phyloP scores from a whole-genome alignment of 2,888 invertebrate genomes.

The Lagria hirta region DNA sequence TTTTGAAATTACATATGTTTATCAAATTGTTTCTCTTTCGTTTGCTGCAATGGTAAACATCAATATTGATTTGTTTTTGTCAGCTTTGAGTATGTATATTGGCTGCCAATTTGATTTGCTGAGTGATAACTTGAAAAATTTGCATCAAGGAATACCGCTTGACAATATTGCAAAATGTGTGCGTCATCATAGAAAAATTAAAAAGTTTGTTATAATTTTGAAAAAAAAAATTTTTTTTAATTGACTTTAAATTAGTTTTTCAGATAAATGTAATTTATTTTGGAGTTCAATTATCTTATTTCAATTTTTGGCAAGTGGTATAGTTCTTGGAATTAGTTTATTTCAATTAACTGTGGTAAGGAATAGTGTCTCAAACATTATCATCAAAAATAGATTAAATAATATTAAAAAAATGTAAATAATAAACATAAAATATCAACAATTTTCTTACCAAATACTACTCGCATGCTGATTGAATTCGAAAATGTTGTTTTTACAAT shows the following conservation, averaged over 20 bases:
- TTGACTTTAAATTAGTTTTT: constrained; percentile 5
- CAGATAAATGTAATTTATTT: not conserved
- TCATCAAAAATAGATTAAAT: too few relatives aligned
- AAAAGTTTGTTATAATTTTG: constrained; percentile 1
- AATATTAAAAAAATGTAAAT: too few relatives aligned
- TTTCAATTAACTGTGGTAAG: constrained; percentile 5
- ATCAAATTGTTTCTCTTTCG: constrained; percentile 1
- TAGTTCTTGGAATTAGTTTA: constrained; percentile 2
- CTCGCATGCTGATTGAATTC: too few relatives aligned
- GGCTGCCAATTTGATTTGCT: not conserved
- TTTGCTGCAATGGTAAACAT: not conserved
- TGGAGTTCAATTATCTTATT: constrained; percentile 1
- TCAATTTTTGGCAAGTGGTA: constrained; percentile 6
- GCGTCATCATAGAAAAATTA: constrained; percentile 1
- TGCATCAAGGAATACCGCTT: too few relatives aligned
- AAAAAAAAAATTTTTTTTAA: constrained; percentile 1
- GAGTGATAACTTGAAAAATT: constrained; percentile 2
- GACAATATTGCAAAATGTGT: constrained; percentile 1
- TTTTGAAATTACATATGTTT: constrained; percentile 7
- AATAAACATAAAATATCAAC: too few relatives aligned
- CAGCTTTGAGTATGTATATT: constrained; percentile 5
- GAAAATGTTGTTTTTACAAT: too few relatives aligned
- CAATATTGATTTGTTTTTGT: constrained; percentile 8
- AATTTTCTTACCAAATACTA: too few relatives aligned
- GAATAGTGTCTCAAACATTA: too few relatives aligned